phyloP scores from a whole-genome alignment of 2,113 vertebrate genomes.

The Lophochroa leadbeateri region DNA sequence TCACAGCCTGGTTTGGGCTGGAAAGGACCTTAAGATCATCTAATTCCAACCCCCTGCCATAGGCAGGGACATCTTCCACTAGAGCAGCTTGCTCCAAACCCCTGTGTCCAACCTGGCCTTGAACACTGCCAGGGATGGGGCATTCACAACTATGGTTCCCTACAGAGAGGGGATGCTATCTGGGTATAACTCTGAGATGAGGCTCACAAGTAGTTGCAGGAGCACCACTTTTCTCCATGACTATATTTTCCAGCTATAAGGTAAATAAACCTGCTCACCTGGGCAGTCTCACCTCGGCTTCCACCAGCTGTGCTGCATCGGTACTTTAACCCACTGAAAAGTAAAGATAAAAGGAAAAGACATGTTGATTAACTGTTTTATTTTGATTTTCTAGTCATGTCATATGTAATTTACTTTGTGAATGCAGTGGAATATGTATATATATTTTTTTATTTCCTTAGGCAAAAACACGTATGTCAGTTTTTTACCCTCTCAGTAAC shows the following conservation, averaged over 20 bases:
- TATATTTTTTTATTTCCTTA: slow-evolving; percentile 58
- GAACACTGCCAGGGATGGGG: neutral
- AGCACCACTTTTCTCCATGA: neutral
- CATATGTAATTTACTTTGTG: slow-evolving; percentile 51
- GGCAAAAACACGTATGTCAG: slow-evolving; percentile 73
- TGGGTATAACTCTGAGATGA: neutral
- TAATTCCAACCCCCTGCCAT: neutral
- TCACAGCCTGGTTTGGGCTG: neutral
- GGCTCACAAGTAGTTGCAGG: neutral
- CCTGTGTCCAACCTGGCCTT: neutral
- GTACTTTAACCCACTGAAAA: neutral
- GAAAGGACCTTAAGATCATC: neutral
- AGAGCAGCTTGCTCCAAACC: neutral
- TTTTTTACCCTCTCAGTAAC: neutral
- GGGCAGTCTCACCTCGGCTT: neutral
- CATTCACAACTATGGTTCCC: neutral
- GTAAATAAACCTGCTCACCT: neutral
- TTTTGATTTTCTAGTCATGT: slow-evolving; percentile 37
- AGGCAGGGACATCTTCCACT: neutral
- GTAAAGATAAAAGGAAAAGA: slow-evolving; percentile 61
- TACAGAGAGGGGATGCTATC: neutral
- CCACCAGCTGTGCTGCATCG: neutral
- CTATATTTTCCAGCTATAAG: neutral
- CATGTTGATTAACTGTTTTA: slow-evolving; percentile 23
- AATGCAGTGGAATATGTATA: slow-evolving; percentile 27